Percentiles rank a stretch among this genome's conserved stretches.
These are phyloP conservation scores for Caenorhabditis japonica DNA, from an alignment of 2,888 invertebrate species.

Conservation along the genomic window DNA sequence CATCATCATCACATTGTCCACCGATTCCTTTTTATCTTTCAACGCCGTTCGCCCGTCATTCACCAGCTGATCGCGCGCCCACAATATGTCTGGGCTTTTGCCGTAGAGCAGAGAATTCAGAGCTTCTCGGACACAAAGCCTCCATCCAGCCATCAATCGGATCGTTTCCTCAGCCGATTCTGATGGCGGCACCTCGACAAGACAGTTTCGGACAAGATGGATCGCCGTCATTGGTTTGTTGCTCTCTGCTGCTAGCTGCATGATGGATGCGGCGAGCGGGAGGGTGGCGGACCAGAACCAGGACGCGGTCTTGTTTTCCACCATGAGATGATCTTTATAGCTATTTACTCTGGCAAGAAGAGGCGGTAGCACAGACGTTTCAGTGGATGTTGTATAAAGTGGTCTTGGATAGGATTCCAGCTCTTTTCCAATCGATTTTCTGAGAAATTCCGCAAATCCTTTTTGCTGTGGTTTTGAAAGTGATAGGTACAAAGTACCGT, in stretches of 20 bases:
- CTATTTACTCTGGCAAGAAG: slow-evolving; percentile 21
- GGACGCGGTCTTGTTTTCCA: slow-evolving; percentile 16
- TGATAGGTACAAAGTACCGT: neutral
- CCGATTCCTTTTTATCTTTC: slow-evolving; percentile 21
- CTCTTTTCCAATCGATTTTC: slow-evolving; percentile 1
- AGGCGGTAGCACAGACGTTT: slow-evolving; percentile 9
- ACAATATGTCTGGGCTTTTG: slow-evolving; percentile 27
- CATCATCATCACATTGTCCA: slow-evolving; percentile 47
- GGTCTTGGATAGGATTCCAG: slow-evolving; percentile 26
- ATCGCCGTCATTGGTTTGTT: slow-evolving; percentile 8
- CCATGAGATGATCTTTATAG: slow-evolving; percentile 17
- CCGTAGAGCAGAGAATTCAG: slow-evolving; percentile 12
- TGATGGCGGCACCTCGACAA: slow-evolving; percentile 9
- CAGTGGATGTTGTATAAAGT: slow-evolving; percentile 14
- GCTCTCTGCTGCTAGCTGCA: slow-evolving; percentile 17
- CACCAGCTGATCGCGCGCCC: slow-evolving; percentile 37
- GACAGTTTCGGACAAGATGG: slow-evolving; percentile 17
- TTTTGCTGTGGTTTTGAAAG: neutral
- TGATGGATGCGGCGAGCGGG: slow-evolving; percentile 18
- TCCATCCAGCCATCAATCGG: slow-evolving; percentile 28
- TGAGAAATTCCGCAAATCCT: slow-evolving; percentile 31
- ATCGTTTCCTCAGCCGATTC: slow-evolving; percentile 13
- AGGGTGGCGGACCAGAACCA: slow-evolving; percentile 44
- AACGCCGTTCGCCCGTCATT: slow-evolving; percentile 19
- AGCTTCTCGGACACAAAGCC: slow-evolving; percentile 24